Percentiles rank a stretch among this genome's conserved stretches.
Evolutionary conservation across 2,797 vertebrate genomes (phyloP).

Genomic region (Lepus townsendii): DNA sequence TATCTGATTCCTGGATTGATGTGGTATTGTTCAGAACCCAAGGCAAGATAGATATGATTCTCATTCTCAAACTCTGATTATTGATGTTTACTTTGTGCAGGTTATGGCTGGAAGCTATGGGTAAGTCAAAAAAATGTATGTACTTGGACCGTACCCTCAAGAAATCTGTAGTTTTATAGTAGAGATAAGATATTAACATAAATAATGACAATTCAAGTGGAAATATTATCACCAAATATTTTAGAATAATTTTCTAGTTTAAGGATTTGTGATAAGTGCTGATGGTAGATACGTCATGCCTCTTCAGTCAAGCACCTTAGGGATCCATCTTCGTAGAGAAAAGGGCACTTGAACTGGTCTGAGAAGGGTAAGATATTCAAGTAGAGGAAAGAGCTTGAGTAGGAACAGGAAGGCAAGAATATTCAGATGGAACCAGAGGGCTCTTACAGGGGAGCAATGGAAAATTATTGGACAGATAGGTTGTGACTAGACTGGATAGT

Average conservation of each 20-base stretch:
- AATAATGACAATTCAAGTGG: conserved; percentile 21
- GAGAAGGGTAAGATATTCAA: background rate
- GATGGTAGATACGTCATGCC: background rate
- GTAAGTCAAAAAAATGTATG: background rate
- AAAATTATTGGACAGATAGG: background rate
- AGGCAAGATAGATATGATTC: conserved; percentile 1
- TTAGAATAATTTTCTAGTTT: conserved; percentile 22
- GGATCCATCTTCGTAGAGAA: conserved; percentile 12
- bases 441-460: background rate
- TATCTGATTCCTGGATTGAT: background rate
- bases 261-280: background rate
- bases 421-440: background rate
- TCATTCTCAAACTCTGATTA: background rate
- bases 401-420: background rate
- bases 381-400: background rate
- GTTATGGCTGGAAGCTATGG: background rate
- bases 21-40: background rate
- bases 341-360: background rate
- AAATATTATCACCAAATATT: conserved; percentile 5
- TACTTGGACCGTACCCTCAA: background rate
- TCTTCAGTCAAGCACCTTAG: background rate
- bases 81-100: background rate
- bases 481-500: background rate
- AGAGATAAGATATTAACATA: background rate
- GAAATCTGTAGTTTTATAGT: background rate